Evolutionary conservation across 2,113 vertebrate genomes (phyloP).

Genomic region (Mus pahari): DNA sequence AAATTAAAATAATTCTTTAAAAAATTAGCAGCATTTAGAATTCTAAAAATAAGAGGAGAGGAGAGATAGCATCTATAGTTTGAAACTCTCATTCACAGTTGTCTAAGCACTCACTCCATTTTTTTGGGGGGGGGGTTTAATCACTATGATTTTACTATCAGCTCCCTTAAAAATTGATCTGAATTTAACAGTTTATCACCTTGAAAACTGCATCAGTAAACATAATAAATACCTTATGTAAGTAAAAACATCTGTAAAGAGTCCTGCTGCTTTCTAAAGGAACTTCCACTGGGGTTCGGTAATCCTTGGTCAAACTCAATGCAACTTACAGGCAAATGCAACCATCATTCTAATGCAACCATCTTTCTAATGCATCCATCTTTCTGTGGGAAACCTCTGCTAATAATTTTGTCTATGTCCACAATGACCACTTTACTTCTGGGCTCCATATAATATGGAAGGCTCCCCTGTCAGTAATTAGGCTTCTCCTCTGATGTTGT

Average conservation of each 20-base stretch:
- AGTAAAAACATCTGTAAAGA: neutral
- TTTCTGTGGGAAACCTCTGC: neutral
- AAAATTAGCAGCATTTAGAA: neutral
- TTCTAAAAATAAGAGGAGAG: neutral
- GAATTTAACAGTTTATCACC: neutral
- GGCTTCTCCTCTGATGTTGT: too few species aligned
- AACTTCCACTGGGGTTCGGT: neutral
- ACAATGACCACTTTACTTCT: too few species aligned
- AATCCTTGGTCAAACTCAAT: neutral
- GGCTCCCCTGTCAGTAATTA: too few species aligned
- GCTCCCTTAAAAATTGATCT: neutral
- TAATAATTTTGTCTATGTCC: too few species aligned
- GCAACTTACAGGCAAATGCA: neutral
- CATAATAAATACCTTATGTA: neutral
- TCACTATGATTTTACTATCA: neutral
- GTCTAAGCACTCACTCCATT: neutral
- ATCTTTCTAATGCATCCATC: too few species aligned
- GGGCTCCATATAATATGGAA: too few species aligned
- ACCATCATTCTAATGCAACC: too few species aligned
- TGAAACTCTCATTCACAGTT: neutral
- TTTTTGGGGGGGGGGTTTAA: too few species aligned
- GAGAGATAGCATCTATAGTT: neutral
- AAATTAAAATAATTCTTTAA: neutral
- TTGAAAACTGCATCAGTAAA: too few species aligned
- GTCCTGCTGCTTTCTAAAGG: neutral